Base-by-base conservation (phyloP, 2,888 invertebrate species). In the Pterobdella sp. region DNA sequence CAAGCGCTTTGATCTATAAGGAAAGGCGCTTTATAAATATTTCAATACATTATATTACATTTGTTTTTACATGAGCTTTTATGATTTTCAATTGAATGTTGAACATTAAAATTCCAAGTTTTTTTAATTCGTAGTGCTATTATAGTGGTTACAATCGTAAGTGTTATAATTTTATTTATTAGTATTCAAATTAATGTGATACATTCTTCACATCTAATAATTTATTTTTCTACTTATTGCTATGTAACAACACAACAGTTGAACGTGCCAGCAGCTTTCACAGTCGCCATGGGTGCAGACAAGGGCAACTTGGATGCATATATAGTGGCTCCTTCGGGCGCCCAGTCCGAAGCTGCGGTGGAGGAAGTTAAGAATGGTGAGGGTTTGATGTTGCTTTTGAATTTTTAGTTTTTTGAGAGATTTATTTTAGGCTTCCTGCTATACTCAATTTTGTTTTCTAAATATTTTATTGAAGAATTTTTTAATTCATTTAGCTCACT, bases 341-440 rank as follows among this genome's bases (percentile, higher is more conserved):
- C 90, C 78, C 93, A 93, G 80, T 96, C 96, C 81, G 95, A 96
- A 85, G 94, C 95, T 84, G 94, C 95, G 87, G 91, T 95, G 80
- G 93, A 95, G 67, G 73, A 74, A 31, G 35, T 75, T 26, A 84
- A 90, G 90, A 85, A 69, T n/a, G 74, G 74, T 70, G 29, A 26
- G 69, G 52, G 63, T 18, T 34, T 34, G 78, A 90, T 96, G 78
- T 89, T 95, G 81, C 96, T 96, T 36, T 14, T 67, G 18, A 31
- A 29, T 1, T 34, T 36, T 32, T 67, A 1, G 26, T 1, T 67
- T 26, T 1, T 22, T 26, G 26, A 36, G 32, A 34, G 31, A 36
- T 36, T 26, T 3, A 34, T 42, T 18, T 49, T n/a, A 1, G 32
- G 31, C n/a, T 63, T 7, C 7, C 10, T 29, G 63, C 31, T 7